Conservation (phyloP, 2,797 vertebrate genomes). For the Crocodylus rhombifer region DNA sequence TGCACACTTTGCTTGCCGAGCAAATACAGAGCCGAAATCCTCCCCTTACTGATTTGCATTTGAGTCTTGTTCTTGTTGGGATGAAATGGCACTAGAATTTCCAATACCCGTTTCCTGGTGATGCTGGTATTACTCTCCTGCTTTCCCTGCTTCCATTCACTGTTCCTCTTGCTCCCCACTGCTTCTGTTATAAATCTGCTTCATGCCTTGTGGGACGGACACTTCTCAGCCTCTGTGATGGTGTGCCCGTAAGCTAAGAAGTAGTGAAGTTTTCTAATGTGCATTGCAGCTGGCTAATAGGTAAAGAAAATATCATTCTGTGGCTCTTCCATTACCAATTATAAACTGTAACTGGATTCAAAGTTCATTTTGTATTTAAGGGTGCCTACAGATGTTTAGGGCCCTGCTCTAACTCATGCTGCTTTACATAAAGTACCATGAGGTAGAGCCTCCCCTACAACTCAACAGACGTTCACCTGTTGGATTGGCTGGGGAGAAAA, state of each 20-base stretch:
- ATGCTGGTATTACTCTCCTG: too few relatives aligned
- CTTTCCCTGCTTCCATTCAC: neutral
- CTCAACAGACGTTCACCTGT: too few relatives aligned
- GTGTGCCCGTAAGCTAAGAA: neutral
- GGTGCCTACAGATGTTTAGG: too few relatives aligned
- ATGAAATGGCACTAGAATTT: neutral
- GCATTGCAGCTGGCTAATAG: neutral
- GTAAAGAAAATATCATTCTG: neutral
- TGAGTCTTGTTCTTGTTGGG: neutral
- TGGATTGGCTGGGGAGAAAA: neutral
- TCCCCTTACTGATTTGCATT: accelerated
- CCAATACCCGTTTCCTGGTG: neutral
- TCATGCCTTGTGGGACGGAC: neutral
- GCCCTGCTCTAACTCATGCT: too few relatives aligned
- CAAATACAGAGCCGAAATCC: accelerated
- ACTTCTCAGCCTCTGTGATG: neutral
- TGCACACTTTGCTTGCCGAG: neutral
- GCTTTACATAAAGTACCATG: too few relatives aligned
- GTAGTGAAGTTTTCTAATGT: neutral
- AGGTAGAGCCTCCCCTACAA: too few relatives aligned
- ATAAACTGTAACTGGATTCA: neutral
- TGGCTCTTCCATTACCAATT: neutral
- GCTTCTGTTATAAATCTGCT: neutral
- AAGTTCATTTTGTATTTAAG: conserved; percentile 25
- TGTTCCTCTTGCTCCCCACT: neutral